Evolutionary conservation across 2,797 vertebrate genomes (phyloP).

Genomic region (Anisognathus igniventris): DNA sequence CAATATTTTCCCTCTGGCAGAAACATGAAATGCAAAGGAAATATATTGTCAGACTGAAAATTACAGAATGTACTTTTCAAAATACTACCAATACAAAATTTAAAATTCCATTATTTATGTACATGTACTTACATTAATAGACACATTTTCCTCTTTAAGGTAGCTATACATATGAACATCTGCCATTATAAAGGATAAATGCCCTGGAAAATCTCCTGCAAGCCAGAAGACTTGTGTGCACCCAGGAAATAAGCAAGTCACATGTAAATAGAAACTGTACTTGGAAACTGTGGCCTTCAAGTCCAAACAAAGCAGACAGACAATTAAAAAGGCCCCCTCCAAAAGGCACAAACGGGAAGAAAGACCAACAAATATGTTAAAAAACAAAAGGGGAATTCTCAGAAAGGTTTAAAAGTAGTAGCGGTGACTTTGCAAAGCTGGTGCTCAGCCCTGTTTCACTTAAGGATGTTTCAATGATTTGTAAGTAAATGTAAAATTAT

Average conservation of each 20-base stretch:
- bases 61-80: neutral
- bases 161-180: neutral
- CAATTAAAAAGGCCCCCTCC: neutral
- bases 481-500: neutral
- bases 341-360: neutral
- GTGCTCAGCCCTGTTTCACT: neutral
- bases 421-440: neutral
- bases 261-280: neutral
- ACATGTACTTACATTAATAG: neutral
- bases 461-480: neutral
- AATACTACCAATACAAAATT: neutral
- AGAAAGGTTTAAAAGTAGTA: neutral
- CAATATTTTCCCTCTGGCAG: neutral
- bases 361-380: neutral
- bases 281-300: constrained; percentile 7
- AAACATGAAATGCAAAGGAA: neutral
- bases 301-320: neutral
- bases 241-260: neutral
- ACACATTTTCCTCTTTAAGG: neutral
- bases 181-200: neutral
- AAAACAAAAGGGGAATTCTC: neutral
- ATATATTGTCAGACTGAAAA: neutral
- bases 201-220: neutral
- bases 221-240: neutral
- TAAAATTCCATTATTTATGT: neutral